Conservation (phyloP, 2,888 invertebrate species). For the Euphydryas editha region DNA sequence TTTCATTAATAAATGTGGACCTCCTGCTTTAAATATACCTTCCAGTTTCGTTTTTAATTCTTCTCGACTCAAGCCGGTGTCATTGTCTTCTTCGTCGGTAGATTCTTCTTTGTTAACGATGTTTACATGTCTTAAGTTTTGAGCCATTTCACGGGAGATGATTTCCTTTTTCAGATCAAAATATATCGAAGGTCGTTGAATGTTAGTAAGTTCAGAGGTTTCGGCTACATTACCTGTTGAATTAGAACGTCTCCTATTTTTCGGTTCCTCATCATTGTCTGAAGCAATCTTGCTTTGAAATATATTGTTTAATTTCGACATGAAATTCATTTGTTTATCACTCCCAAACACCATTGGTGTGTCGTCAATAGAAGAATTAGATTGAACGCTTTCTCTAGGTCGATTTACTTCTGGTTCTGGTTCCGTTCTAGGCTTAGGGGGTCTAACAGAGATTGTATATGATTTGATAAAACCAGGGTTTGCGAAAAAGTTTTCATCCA, state of each 20-base stretch:
- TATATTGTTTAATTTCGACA: conserved; percentile 72
- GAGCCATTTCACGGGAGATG: conserved; percentile 54
- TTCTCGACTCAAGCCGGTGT: conserved; percentile 61
- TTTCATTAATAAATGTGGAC: conserved; percentile 61
- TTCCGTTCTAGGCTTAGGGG: conserved; percentile 44
- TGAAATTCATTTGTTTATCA: conserved; percentile 62
- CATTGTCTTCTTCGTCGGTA: conserved; percentile 54
- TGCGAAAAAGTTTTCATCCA: conserved; percentile 67
- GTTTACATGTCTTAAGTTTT: conserved; percentile 59
- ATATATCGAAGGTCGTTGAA: conserved; percentile 59
- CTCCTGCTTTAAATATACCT: conserved; percentile 68
- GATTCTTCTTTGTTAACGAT: conserved; percentile 46
- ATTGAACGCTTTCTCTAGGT: conserved; percentile 50
- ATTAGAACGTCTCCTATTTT: conserved; percentile 61
- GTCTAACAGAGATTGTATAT: conserved; percentile 52
- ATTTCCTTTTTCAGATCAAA: conserved; percentile 71
- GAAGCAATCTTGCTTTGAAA: conserved; percentile 65
- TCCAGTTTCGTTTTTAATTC: conserved; percentile 75
- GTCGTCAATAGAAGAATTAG: conserved; percentile 52
- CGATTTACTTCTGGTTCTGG: conserved; percentile 44
- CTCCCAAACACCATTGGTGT: conserved; percentile 54
- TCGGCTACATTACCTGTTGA: conserved; percentile 67
- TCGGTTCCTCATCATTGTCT: conserved; percentile 58
- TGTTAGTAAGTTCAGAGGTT: conserved; percentile 50
- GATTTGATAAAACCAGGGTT: conserved; percentile 52